These are phyloP conservation scores for Xestia sexstrigata DNA, from an alignment of 2,888 invertebrate genomes.

Conservation along the genomic window DNA sequence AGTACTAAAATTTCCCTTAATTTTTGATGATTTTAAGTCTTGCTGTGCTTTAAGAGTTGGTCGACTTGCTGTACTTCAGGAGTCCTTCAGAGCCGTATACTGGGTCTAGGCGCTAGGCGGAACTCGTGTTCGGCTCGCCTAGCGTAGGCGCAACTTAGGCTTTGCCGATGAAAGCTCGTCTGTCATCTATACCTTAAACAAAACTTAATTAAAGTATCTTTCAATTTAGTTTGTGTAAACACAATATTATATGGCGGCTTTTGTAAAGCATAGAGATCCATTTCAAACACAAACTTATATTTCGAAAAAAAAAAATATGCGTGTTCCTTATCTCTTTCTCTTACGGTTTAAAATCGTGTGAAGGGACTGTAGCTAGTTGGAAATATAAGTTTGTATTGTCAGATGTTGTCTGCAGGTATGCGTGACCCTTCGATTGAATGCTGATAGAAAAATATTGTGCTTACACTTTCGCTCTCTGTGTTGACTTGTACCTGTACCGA, in stretches of 20 bases:
- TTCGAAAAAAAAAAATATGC: accelerated
- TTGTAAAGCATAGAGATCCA: conserved; percentile 44
- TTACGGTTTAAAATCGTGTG: conserved; percentile 33
- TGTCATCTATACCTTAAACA: conserved; percentile 31
- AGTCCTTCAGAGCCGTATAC: background rate
- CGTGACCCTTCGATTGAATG: conserved; percentile 67
- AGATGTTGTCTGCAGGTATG: conserved; percentile 26
- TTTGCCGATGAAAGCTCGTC: background rate
- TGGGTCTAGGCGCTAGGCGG: background rate
- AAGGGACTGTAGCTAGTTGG: no score
- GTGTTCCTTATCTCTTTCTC: background rate
- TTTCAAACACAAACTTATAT: background rate
- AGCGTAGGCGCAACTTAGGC: background rate
- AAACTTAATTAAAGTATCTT: conserved; percentile 43
- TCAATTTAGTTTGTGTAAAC: conserved; percentile 44
- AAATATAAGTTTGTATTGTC: no score
- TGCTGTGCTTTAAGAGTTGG: background rate
- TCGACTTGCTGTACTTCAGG: background rate
- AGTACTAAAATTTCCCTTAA: no score
- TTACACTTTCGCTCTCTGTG: conserved; percentile 68
- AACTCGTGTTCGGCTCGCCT: background rate
- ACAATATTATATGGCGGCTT: conserved; percentile 46
- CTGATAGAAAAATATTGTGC: conserved; percentile 68
- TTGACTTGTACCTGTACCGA: conserved; percentile 43
- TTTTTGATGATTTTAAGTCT: background rate